A percentile compares a stretch with the other conserved stretches of the same genome.
Evolutionary conservation across 1,140 invertebrate genomes (phyloP).

Genomic region (Pentalonia nigronervosa): DNA sequence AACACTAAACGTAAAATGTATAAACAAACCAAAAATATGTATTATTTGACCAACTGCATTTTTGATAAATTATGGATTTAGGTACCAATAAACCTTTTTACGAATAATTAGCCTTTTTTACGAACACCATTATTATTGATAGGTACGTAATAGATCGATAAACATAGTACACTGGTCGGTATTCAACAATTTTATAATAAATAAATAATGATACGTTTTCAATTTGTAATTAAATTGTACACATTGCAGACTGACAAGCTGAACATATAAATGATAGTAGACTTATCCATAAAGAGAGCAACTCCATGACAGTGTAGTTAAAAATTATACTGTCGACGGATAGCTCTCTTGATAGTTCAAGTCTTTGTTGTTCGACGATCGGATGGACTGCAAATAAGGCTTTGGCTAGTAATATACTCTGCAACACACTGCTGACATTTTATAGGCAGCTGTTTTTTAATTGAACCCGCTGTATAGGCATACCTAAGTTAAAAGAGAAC

Average conservation of each 20-base stretch:
- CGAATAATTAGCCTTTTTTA: not conserved
- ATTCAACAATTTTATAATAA: not conserved
- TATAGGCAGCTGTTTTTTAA: not conserved
- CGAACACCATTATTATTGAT: not conserved
- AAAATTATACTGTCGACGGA: conserved; percentile 74
- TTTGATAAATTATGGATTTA: not conserved
- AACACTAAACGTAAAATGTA: not conserved
- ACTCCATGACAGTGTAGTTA: conserved; percentile 72
- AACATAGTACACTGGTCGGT: not conserved
- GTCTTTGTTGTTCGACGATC: conserved; percentile 62
- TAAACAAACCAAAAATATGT: not conserved
- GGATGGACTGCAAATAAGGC: not conserved
- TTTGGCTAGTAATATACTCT: not conserved
- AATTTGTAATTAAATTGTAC: not conserved
- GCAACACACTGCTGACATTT: not conserved
- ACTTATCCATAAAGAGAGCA: conserved; percentile 73
- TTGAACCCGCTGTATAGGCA: not conserved
- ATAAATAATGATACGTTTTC: not conserved
- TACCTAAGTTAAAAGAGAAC: not conserved
- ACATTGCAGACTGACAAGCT: not conserved
- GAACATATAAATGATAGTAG: conserved; percentile 62
- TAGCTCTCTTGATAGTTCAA: conserved; percentile 73
- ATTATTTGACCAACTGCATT: not conserved
- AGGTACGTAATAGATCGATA: not conserved
- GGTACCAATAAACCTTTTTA: not conserved